Conservation (phyloP, 2,797 vertebrate genomes). For the Leptoclinus maculatus region DNA sequence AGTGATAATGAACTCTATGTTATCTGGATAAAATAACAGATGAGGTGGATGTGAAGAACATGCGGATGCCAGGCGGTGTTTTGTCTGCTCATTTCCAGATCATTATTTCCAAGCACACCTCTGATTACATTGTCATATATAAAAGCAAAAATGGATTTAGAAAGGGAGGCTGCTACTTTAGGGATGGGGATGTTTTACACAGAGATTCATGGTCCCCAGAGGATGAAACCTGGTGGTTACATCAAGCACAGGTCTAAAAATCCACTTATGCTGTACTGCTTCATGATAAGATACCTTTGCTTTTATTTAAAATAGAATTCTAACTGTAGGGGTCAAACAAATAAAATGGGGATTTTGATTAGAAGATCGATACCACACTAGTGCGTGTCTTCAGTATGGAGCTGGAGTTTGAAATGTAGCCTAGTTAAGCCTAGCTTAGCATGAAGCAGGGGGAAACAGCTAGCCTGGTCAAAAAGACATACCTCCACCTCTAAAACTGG, state of each 20-base stretch:
- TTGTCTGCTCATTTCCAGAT: constrained; percentile 7
- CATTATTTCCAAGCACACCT: background rate
- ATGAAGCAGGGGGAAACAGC: background rate
- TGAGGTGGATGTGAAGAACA: background rate
- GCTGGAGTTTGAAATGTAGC: too few relatives aligned
- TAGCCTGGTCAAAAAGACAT: background rate
- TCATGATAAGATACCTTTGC: background rate
- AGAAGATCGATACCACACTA: too few relatives aligned
- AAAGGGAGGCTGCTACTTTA: background rate
- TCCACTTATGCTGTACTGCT: too few relatives aligned
- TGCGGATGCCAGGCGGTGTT: background rate
- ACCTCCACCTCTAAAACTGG: background rate
- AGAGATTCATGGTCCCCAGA: background rate
- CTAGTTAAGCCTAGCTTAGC: too few relatives aligned
- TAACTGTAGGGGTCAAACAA: too few relatives aligned
- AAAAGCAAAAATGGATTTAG: background rate
- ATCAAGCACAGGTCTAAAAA: too few relatives aligned
- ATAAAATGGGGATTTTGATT: too few relatives aligned
- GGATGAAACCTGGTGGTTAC: background rate
- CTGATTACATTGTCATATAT: background rate
- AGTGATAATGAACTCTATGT: constrained; percentile 1
- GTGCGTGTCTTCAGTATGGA: too few relatives aligned
- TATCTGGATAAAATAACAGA: background rate
- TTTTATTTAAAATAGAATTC: background rate
- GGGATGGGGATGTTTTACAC: background rate